A percentile compares a stretch with the other conserved stretches of the same genome.
Evolutionary conservation across 2,113 vertebrate genomes (phyloP).

Genomic region (Nannospalax galili): DNA sequence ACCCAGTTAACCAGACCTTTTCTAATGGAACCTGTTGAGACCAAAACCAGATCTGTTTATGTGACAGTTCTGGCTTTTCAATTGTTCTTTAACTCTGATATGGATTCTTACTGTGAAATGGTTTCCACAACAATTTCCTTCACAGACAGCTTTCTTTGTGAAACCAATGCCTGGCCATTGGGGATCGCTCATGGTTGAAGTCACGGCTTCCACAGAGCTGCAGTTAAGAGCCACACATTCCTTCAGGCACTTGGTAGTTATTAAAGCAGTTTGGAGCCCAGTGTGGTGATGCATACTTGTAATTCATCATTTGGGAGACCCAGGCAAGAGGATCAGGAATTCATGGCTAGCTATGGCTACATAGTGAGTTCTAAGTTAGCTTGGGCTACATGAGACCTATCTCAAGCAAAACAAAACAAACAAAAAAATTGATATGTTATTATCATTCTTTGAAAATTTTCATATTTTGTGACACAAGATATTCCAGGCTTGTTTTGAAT

Average conservation of each 20-base stretch:
- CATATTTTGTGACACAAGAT: background rate
- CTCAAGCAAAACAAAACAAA: too few relatives aligned
- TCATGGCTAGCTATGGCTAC: background rate
- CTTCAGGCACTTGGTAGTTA: background rate
- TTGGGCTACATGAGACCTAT: too few relatives aligned
- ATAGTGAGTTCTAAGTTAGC: background rate
- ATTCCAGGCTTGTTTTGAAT: background rate
- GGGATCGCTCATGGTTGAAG: background rate
- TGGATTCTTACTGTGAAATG: background rate
- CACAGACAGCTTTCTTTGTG: background rate
- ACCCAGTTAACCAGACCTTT: constrained; percentile 57
- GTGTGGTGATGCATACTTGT: background rate
- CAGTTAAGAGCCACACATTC: background rate
- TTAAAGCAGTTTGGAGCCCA: background rate
- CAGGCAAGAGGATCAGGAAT: background rate
- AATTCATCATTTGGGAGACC: background rate
- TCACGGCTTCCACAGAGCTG: background rate
- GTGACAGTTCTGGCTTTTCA: background rate
- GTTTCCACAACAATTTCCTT: background rate
- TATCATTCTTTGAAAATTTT: background rate
- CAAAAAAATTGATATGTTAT: background rate
- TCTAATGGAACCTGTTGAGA: background rate
- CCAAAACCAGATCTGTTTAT: background rate
- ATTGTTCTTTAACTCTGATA: background rate
- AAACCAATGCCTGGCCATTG: background rate